Evolutionary conservation across 1,140 invertebrate species (phyloP), one percentile per base, ranked within the genome.

Genomic region (Philotrypesis tridentata): DNA sequence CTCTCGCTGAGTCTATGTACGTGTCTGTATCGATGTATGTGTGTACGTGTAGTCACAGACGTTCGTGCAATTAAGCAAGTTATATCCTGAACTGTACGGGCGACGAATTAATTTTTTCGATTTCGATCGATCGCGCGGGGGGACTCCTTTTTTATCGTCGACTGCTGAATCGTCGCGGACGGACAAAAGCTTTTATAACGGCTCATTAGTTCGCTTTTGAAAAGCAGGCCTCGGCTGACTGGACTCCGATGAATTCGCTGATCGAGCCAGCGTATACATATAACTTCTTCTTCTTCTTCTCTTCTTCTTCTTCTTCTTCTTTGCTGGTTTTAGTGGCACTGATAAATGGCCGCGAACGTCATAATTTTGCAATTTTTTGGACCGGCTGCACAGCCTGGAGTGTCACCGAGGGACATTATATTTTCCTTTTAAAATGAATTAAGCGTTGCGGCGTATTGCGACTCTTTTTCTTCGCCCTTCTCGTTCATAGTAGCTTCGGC

Each of bases 161-260:
- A 65, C 23, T 65, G 65, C 40, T 21, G 37, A 68, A 29, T 23
- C 25, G 67, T 0, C 9, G 31, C 0, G 6, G 14, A 29, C 12
- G 40, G 37, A 79, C 68, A 79, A 72, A 79, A 40, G 25, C 48
- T 71, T 79, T 79, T 71, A 79, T 79, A 72, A 72, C 43, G 48
- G 48, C 29, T 79, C 68, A 72, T 72, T 79, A 79, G 65, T n/a
- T 40, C 1, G 17, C 68, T 72, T 72, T 79, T 61, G 48, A 71
- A 61, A 37, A 9, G 48, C 40, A 40, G 8, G 61, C 61, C 61
- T 55, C 17, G 31, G 29, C 25, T 70, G 43, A 79, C 65, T 79
- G 25, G 25, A 68, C 17, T 60, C 43, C 27, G 5, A 21, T 14
- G 27, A 72, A 71, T 72, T 72, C 37, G 67, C 17, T 71, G 43